Evolutionary conservation across 1,140 invertebrate species (phyloP), one percentile per base, ranked within the genome.

Genomic region (Dendrolimus punctatus): DNA sequence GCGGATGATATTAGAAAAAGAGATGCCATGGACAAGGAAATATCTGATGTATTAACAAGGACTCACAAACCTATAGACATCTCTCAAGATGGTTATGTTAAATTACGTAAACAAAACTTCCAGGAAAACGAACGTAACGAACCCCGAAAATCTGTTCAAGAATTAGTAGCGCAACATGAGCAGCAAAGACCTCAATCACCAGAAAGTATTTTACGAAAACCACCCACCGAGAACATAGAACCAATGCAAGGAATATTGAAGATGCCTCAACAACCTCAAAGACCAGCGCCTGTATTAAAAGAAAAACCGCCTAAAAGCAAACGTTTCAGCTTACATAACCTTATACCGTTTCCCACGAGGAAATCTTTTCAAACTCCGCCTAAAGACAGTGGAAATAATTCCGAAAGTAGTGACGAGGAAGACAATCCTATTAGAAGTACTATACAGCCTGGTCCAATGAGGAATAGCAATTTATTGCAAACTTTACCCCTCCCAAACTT

Each of bases 341-440:
- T 88, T 5, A 87, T 85, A 65, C 87, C 76, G 5, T 87, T 82
- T 60, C 87, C 84, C 53, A 88, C 85, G 23, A 85, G 85, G 71
- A 88, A 88, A 64, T 74, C 81, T 5, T 87, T 86, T 52, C 82
- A 87, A 59, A 80, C 67, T 45, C 79, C 83, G 52, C 78, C 80
- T 8, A 87, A 86, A 66, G 77, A 84, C 54, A 87, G 85, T 56
- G 82, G 84, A 6, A 88, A 87, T 53, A 83, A 87, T 50, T 88
- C 85, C 5, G 89, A 91, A 66, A 90, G 87, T 57, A 89, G 88
- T 59, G 87, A 91, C 57, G 88, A 91, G 68, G 89, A 90, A 71
- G 87, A 89, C 61, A 78, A 73, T 54, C 88, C 88, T 6, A 83
- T 89, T 37, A 73, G 88, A 53, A 85, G 77, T 54, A 71, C 78